A percentile compares a stretch with the other conserved stretches of the same genome.
Conservation (phyloP, 2,888 invertebrate genomes). For the Caenorhabditis panamensis region DNA sequence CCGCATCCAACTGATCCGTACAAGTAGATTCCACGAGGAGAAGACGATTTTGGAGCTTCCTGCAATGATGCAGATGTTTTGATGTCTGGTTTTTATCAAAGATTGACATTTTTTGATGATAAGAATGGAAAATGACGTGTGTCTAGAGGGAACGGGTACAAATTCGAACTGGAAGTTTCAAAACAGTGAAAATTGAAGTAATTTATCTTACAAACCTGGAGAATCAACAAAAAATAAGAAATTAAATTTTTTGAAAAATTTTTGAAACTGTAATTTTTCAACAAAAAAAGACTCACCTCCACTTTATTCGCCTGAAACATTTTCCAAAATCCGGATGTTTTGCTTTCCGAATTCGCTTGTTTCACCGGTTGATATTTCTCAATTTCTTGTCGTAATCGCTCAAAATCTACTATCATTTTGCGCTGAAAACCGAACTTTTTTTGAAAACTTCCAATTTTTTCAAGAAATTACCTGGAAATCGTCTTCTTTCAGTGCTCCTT, state of each 20-base stretch:
- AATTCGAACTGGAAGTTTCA: too few species aligned
- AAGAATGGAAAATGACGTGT: conserved; percentile 1
- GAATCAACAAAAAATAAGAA: background rate
- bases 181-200: background rate
- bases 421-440: conserved; percentile 58
- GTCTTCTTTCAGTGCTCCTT: conserved; percentile 58
- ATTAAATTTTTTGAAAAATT: conserved; percentile 12
- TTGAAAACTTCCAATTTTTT: background rate
- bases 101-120: background rate
- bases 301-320: conserved; percentile 33
- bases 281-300: conserved; percentile 15
- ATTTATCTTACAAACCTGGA: too few species aligned
- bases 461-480: conserved; percentile 43
- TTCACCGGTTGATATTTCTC: conserved; percentile 59
- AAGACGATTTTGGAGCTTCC: conserved; percentile 24
- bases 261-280: too few species aligned
- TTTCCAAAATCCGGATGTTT: conserved; percentile 32
- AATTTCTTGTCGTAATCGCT: conserved; percentile 62
- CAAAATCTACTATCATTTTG: conserved; percentile 69
- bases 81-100: too few species aligned
- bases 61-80: too few species aligned
- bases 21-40: conserved; percentile 87
- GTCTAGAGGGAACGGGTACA: background rate
- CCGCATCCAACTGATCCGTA: conserved; percentile 90
- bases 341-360: conserved; percentile 12